Evolutionary conservation across 2,888 invertebrate genomes (phyloP), one percentile per base, ranked within the genome.

Genomic region (Drosophila rellima): DNA sequence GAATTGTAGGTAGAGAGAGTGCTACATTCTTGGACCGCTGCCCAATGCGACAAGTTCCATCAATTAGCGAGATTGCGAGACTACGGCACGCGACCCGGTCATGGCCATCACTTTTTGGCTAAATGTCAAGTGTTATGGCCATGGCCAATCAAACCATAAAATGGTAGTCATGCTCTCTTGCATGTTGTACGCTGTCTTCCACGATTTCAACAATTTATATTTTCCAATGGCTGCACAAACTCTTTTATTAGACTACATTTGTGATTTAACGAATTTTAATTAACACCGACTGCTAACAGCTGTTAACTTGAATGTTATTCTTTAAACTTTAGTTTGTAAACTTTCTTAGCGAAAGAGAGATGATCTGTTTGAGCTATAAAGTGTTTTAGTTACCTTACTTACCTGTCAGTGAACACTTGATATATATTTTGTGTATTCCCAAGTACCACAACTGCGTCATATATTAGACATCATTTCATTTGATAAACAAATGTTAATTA

Each of bases 61-160:
- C 70, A 85, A 82, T 86, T 85, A 74, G 40, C 42, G 17, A 31
- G n/a, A 45, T 51, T 60, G 23, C 15, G 15, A 15, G 31, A 29
- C 13, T 6, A 1, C 11, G 37, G n/a, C 54, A 45, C 37, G 35
- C 68, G 44, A 35, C 23, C 13, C 39, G 77, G 79, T 66, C 66
- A 45, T 47, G 86, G 80, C 56, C 78, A 60, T 35, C 3, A 44
- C 13, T 18, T 29, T 57, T 73, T 76, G 74, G 50, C 59, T 37
- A 75, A 82, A 66, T 80, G 82, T 75, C 83, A 86, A 82, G 73
- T 71, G 69, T 60, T 72, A n/a, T 45, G 76, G 59, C 67, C 66
- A 70, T 59, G 69, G 69, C 37, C 66, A 37, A 26, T 44, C 42
- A 26, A 42, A 17, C 11, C 40, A 23, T n/a, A 7, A 18, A 40